These are phyloP conservation scores for Platynereis dumerilii DNA, from an alignment of 2,888 invertebrate species.

Conservation along the genomic window DNA sequence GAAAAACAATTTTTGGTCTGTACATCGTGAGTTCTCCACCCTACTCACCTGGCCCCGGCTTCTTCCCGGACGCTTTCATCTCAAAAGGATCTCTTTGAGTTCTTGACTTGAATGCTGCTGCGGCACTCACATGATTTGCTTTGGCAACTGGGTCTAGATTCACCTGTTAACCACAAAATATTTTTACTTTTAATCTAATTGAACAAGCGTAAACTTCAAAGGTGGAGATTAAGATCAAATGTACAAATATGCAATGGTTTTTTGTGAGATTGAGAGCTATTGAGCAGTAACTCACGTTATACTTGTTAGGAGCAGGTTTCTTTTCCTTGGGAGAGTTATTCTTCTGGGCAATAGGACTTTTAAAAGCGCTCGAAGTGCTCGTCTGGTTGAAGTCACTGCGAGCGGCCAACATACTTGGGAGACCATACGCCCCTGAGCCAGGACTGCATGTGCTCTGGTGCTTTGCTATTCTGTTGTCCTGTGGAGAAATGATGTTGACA, in stretches of 20 bases:
- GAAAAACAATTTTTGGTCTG: neutral
- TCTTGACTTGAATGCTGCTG: constrained; percentile 60
- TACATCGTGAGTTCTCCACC: too few relatives aligned
- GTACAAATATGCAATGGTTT: too few relatives aligned
- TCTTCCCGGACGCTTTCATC: constrained; percentile 39
- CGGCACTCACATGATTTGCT: constrained; percentile 51
- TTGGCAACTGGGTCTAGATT: constrained; percentile 15
- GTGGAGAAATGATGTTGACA: too few relatives aligned
- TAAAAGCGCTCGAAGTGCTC: constrained; percentile 52
- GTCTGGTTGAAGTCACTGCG: constrained; percentile 54
- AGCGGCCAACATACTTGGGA: constrained; percentile 46
- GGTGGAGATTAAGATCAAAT: too few relatives aligned
- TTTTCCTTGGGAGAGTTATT: constrained; percentile 35
- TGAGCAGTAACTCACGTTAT: constrained; percentile 47
- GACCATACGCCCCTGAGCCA: constrained; percentile 53
- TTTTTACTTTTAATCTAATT: too few relatives aligned
- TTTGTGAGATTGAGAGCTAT: too few relatives aligned
- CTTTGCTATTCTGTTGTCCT: constrained; percentile 48
- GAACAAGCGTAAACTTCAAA: too few relatives aligned
- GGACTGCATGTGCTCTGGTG: constrained; percentile 48
- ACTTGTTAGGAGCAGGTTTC: constrained; percentile 58
- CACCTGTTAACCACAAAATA: constrained; percentile 2
- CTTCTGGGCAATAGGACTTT: constrained; percentile 54
- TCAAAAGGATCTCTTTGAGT: constrained; percentile 52
- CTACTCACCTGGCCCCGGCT: constrained; percentile 57